A percentile compares a stretch with the other conserved stretches of the same genome.
Conservation (phyloP, 2,888 invertebrate species). For the Sarcophaga rosellei region DNA sequence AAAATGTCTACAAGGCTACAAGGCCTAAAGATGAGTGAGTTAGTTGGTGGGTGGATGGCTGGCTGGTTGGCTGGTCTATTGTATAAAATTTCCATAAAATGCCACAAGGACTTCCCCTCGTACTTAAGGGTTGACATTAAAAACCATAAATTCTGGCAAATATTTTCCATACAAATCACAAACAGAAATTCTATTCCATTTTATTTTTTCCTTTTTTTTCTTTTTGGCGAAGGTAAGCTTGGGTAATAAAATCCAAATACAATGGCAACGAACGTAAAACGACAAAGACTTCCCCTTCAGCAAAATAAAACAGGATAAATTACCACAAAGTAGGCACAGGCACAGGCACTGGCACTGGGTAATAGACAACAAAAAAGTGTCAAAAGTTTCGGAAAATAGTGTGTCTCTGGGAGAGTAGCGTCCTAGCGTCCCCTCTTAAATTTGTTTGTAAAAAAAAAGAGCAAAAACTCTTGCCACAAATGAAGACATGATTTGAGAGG, state of each 20-base stretch:
- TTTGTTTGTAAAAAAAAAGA: too few relatives aligned
- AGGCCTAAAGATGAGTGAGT: too few relatives aligned
- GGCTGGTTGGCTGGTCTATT: too few relatives aligned
- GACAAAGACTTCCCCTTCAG: constrained; percentile 21
- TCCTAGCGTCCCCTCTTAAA: too few relatives aligned
- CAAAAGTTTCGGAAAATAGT: constrained; percentile 5
- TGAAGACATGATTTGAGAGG: too few relatives aligned
- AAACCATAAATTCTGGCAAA: constrained; percentile 65
- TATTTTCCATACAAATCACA: constrained; percentile 67
- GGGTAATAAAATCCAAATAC: constrained; percentile 64
- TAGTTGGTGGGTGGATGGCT: too few relatives aligned
- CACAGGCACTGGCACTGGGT: not conserved
- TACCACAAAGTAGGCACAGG: constrained; percentile 9
- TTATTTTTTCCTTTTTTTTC: too few relatives aligned
- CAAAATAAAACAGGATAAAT: constrained; percentile 49
- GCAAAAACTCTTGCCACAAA: too few relatives aligned
- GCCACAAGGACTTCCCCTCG: too few relatives aligned
- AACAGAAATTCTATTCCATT: constrained; percentile 47
- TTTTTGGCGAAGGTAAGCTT: not conserved
- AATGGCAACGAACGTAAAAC: not conserved
- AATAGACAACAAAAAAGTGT: constrained; percentile 34
- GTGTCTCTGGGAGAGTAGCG: too few relatives aligned
- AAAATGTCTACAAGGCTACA: too few relatives aligned
- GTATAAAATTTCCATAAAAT: too few relatives aligned
- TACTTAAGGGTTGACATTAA: constrained; percentile 46